These are phyloP conservation scores for Cyprinodon tularosa DNA, from an alignment of 2,113 vertebrate species.

Conservation along the genomic window DNA sequence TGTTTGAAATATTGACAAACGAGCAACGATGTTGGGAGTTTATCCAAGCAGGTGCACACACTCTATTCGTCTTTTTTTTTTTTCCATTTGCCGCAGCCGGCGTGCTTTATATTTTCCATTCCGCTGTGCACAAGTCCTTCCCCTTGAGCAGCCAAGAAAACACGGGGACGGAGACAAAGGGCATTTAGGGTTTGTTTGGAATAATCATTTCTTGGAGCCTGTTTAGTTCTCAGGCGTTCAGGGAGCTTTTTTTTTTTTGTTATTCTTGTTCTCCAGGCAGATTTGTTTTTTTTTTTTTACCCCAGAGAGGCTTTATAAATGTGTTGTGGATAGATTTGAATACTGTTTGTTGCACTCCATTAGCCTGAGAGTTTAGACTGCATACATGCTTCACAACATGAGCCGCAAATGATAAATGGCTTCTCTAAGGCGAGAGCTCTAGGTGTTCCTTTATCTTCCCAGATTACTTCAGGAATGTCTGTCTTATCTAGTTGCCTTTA, in stretches of 20 bases:
- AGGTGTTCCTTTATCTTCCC: conserved; percentile 38
- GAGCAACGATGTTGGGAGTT: conserved; percentile 22
- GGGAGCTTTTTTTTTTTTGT: conserved; percentile 4
- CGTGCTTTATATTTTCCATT: conserved; percentile 44
- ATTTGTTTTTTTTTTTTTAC: conserved; percentile 1
- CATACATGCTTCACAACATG: conserved; percentile 20
- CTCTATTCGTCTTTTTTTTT: conserved; percentile 21
- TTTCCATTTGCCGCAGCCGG: conserved; percentile 22
- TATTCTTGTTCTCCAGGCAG: conserved; percentile 28
- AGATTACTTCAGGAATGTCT: conserved; percentile 41
- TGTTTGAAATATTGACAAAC: conserved; percentile 16
- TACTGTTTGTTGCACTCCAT: conserved; percentile 30
- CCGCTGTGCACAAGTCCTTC: conserved; percentile 25
- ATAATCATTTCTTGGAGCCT: conserved; percentile 57
- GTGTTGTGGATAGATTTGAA: conserved; percentile 39
- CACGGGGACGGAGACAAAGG: conserved; percentile 25
- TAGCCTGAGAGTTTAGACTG: conserved; percentile 12
- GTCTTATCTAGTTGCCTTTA: conserved; percentile 27
- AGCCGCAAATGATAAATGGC: conserved; percentile 42
- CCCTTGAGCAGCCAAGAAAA: conserved; percentile 42
- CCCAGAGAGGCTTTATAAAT: conserved; percentile 22
- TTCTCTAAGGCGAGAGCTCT: conserved; percentile 7
- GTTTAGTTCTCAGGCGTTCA: conserved; percentile 41
- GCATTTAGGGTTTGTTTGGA: conserved; percentile 47
- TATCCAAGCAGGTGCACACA: conserved; percentile 16